These are phyloP conservation scores for Stichodactyla helianthus DNA, from an alignment of 64 coral and sea anemone genomes.

Conservation along the genomic window DNA sequence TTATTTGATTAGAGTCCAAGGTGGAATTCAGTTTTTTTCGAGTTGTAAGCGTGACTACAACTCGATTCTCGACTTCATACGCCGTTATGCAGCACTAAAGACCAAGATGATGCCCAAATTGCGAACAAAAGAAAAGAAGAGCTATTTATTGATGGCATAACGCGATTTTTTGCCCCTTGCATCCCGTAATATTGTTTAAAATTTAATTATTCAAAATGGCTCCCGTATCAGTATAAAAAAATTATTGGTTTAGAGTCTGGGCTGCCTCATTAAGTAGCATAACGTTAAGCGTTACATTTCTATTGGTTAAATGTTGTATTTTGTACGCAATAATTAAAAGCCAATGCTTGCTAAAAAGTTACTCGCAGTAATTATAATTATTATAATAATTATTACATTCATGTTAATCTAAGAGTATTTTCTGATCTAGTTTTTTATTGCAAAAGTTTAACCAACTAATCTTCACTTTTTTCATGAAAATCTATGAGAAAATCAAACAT, in stretches of 20 bases:
- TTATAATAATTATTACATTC: background rate
- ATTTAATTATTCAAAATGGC: too few relatives aligned
- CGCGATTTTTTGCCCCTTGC: too few relatives aligned
- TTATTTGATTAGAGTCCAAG: too few relatives aligned
- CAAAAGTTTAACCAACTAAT: background rate
- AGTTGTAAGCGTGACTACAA: too few relatives aligned
- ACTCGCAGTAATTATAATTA: background rate
- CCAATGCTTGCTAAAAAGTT: background rate
- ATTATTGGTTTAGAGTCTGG: background rate
- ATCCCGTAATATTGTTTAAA: too few relatives aligned
- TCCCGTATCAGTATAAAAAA: background rate
- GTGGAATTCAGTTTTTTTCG: too few relatives aligned
- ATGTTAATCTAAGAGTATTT: constrained; percentile 11
- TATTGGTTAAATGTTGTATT: constrained; percentile 2
- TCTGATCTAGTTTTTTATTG: constrained; percentile 18
- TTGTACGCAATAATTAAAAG: constrained; percentile 2
- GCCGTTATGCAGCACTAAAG: too few relatives aligned
- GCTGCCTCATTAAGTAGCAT: background rate
- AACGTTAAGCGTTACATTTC: background rate
- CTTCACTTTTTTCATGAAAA: background rate
- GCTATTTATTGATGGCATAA: too few relatives aligned
- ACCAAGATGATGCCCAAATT: too few relatives aligned
- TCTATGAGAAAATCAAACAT: background rate
- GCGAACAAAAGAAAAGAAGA: too few relatives aligned
- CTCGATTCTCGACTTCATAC: too few relatives aligned